Percentiles rank a stretch among this genome's conserved stretches.
Conservation (phyloP, 2,888 invertebrate genomes). For the Carabus problematicus region DNA sequence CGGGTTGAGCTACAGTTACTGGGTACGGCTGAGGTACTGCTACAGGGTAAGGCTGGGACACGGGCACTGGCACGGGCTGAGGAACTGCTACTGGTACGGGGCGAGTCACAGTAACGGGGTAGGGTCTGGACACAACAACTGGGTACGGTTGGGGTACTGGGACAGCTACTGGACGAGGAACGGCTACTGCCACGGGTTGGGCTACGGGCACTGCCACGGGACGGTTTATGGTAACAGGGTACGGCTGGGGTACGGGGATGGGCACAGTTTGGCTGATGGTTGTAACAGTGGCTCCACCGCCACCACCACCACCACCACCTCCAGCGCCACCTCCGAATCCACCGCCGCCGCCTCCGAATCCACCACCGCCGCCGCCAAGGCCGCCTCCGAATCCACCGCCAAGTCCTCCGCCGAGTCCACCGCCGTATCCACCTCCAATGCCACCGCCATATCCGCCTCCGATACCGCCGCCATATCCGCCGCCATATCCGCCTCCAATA, state of each 20-base stretch:
- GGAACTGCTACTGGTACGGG: conserved; percentile 43
- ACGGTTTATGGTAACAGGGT: conserved; percentile 40
- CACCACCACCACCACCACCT: conserved; percentile 15
- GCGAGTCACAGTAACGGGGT: conserved; percentile 36
- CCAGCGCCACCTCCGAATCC: conserved; percentile 11
- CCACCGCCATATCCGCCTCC: conserved; percentile 29
- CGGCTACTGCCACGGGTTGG: conserved; percentile 38
- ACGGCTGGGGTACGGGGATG: conserved; percentile 42
- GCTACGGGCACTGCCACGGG: conserved; percentile 41
- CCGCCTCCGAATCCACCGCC: conserved; percentile 27
- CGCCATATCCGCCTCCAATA: neutral
- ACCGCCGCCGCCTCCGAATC: neutral
- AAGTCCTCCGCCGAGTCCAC: conserved; percentile 31
- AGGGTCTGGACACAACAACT: conserved; percentile 36
- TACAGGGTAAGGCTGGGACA: conserved; percentile 22
- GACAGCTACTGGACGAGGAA: conserved; percentile 40
- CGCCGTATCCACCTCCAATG: conserved; percentile 30
- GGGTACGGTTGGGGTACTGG: conserved; percentile 35
- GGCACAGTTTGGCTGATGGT: conserved; percentile 43
- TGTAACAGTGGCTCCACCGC: conserved; percentile 31
- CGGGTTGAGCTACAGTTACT: conserved; percentile 40
- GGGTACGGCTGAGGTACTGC: conserved; percentile 42
- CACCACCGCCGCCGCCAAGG: conserved; percentile 22
- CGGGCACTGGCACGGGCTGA: conserved; percentile 34
- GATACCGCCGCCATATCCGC: conserved; percentile 24